Conservation (phyloP, 2,797 vertebrate genomes). For the Sebastes kiyomatsui region DNA sequence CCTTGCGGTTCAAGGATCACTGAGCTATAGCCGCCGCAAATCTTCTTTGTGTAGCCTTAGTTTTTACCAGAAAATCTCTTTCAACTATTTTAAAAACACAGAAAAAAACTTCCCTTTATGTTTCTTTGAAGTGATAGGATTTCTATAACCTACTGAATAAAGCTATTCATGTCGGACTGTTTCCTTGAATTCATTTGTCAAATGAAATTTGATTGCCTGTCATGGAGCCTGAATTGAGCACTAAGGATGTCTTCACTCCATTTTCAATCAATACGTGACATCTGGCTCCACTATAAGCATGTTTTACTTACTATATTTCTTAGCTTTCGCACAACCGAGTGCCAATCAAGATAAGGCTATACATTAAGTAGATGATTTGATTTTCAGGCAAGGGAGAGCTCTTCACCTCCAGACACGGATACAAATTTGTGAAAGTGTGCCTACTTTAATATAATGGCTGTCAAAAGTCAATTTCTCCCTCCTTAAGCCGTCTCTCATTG, state of each 20-base stretch:
- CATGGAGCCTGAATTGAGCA: constrained; percentile 46
- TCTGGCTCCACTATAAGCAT: constrained; percentile 48
- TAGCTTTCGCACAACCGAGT: constrained; percentile 50
- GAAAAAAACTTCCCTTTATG: constrained; percentile 29
- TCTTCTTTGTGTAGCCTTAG: not conserved
- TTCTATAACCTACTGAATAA: constrained; percentile 35
- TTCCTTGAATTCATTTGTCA: constrained; percentile 61
- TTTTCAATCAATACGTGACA: constrained; percentile 53
- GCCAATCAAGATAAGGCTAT: constrained; percentile 67
- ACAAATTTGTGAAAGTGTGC: constrained; percentile 66
- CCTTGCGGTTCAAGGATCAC: no score
- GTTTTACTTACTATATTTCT: constrained; percentile 52
- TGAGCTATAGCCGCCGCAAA: no score
- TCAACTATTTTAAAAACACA: constrained; percentile 28
- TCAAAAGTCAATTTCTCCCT: constrained; percentile 73
- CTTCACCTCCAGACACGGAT: constrained; percentile 64
- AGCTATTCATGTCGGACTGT: constrained; percentile 36
- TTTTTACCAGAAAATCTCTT: constrained; percentile 1
- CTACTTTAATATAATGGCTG: constrained; percentile 68
- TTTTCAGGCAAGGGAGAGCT: constrained; percentile 58
- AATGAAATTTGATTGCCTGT: constrained; percentile 58
- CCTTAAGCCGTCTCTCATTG: constrained; percentile 64
- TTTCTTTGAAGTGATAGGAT: constrained; percentile 51
- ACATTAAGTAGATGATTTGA: constrained; percentile 71
- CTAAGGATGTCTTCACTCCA: constrained; percentile 35